These are phyloP conservation scores for Mugil cephalus DNA, from an alignment of 2,113 vertebrate genomes.

Conservation along the genomic window DNA sequence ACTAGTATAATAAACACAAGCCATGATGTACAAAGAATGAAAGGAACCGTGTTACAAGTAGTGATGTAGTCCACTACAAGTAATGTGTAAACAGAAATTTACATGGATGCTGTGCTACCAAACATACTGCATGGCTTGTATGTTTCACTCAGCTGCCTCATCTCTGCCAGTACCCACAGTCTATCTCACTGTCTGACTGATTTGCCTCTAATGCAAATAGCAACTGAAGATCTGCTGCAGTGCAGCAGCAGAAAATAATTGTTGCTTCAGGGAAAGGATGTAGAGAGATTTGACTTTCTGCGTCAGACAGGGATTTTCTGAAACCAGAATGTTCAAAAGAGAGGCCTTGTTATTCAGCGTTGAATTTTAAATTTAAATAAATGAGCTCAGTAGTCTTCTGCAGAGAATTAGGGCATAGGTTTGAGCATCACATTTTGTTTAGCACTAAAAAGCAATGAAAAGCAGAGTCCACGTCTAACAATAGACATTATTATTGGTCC, in stretches of 20 bases:
- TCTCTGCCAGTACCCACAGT: not conserved
- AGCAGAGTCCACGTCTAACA: too few species aligned
- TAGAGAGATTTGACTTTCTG: constrained; percentile 66
- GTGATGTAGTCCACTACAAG: not conserved
- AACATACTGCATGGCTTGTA: not conserved
- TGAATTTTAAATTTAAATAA: not conserved
- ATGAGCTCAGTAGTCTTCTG: too few species aligned
- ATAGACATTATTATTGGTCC: too few species aligned
- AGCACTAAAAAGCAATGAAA: too few species aligned
- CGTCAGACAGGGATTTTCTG: constrained; percentile 36
- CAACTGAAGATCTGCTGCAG: constrained; percentile 69
- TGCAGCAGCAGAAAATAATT: constrained; percentile 7
- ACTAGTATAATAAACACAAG: not conserved
- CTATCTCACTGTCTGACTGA: constrained; percentile 37
- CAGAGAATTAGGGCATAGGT: too few species aligned
- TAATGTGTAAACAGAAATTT: not conserved
- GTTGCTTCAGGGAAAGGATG: constrained; percentile 29
- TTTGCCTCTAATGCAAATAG: constrained; percentile 86
- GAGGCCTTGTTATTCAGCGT: not conserved
- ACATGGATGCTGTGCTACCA: too few species aligned
- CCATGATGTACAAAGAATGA: not conserved
- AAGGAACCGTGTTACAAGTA: not conserved
- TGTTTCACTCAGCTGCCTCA: not conserved
- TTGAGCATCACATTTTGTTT: too few species aligned
- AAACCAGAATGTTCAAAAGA: not conserved